Conservation (phyloP, 1,140 invertebrate species). For the Scaptodrosophila lebanonensis region DNA sequence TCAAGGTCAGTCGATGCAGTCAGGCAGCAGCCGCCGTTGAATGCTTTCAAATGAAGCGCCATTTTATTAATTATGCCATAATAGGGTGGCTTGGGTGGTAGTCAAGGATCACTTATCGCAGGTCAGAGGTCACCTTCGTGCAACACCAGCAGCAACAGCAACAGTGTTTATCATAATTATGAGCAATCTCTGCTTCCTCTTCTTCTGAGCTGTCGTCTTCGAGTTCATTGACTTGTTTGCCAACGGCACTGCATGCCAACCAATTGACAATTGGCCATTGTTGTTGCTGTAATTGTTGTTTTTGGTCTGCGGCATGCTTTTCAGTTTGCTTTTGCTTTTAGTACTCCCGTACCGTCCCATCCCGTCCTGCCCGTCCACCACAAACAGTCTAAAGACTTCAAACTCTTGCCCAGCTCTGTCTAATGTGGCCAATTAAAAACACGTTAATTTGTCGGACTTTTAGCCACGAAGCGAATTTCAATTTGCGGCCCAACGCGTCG, state of each 20-base stretch:
- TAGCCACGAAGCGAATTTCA: conserved; percentile 51
- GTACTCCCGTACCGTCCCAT: conserved; percentile 25
- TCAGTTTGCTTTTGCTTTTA: conserved; percentile 28
- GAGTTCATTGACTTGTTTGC: conserved; percentile 57
- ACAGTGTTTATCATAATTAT: conserved; percentile 34
- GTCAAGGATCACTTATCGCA: neutral
- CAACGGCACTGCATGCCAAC: too few relatives aligned
- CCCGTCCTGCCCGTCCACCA: too few relatives aligned
- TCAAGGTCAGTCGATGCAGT: too few relatives aligned
- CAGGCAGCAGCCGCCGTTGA: conserved; percentile 11
- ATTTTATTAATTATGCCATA: neutral
- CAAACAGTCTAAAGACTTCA: too few relatives aligned
- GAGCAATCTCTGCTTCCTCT: too few relatives aligned
- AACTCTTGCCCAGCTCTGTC: too few relatives aligned
- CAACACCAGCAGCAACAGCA: too few relatives aligned
- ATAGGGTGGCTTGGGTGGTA: neutral
- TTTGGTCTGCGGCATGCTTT: conserved; percentile 25
- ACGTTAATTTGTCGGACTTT: conserved; percentile 69
- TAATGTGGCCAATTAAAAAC: conserved; percentile 53
- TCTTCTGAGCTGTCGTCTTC: conserved; percentile 9
- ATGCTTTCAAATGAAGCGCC: conserved; percentile 9
- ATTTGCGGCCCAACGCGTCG: conserved; percentile 48
- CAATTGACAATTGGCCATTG: conserved; percentile 62
- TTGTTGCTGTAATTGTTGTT: conserved; percentile 32
- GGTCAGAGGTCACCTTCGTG: neutral